Base-by-base conservation (phyloP, 2,797 vertebrate species). In the Aphelocoma californica region DNA sequence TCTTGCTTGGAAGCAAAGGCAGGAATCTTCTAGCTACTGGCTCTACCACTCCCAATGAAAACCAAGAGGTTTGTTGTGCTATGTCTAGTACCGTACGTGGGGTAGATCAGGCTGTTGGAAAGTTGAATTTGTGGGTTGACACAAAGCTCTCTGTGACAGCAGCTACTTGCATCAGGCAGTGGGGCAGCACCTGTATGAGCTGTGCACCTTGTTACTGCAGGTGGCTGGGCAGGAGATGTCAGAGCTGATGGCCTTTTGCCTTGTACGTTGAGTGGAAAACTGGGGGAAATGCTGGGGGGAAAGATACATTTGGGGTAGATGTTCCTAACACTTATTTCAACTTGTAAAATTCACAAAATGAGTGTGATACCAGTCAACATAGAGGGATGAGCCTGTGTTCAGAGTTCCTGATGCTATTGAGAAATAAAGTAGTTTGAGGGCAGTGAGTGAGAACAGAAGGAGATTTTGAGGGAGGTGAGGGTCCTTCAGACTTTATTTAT, bases 381-480 rank as follows among this genome's bases (percentile, higher is more conserved):
- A 73, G 48, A 48, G 40, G 77, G 36, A 65, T 62, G 87, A 80
- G 61, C 19, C 66, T 78, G 24, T 66, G 36, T 56, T 66, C 24
- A 25, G 13, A 32, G 70, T 48, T 81, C 32, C 57, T 36, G 18
- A 31, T 79, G 10, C 54, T 83, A 3, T 2, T 83, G 81, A 96
- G 83, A 65, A 86, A 86, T 75, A 86, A 83, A 89, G 58, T 48
- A 56, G 58, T 29, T 72, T 40, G 67, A 82, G 29, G 80, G 54
- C 74, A 82, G 60, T 45, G 50, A 84, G 18, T 60, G 38, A 86
- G 91, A 90, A 62, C 48, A 82, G 72, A 72, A 80, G 48, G 85
- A 66, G 67, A 86, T 93, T 86, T 92, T 90, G 80, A 92, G 86
- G 93, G 91, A 84, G 73, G 87, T 77, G 44, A 88, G 81, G 40